Evolutionary conservation across 2,888 invertebrate genomes (phyloP).

Genomic region (Pseudanteris insignis): DNA sequence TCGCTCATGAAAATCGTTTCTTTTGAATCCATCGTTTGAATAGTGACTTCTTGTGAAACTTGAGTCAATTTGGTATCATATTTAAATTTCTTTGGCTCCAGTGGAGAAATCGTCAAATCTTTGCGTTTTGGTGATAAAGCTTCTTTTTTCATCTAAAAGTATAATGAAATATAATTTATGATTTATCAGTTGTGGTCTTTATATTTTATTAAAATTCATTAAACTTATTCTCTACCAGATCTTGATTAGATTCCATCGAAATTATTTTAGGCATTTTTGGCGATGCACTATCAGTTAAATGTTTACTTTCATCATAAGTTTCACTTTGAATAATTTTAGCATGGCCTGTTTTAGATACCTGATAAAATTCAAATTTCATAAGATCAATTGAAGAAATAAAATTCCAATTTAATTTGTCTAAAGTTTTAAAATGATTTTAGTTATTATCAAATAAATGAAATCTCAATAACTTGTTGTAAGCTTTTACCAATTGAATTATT

Average conservation of each 20-base stretch:
- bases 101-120: conserved; percentile 57
- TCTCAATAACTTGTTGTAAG: no score
- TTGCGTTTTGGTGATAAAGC: conserved; percentile 57
- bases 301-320: conserved; percentile 46
- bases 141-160: conserved; percentile 5
- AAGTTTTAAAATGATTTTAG: no score
- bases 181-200: no score
- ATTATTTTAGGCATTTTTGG: conserved; percentile 56
- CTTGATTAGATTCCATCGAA: no score
- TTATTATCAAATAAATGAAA: no score
- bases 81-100: conserved; percentile 61
- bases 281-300: conserved; percentile 6
- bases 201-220: no score
- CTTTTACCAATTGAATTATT: no score
- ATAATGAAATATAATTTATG: no score
- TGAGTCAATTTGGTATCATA: conserved; percentile 58
- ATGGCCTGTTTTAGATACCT: conserved; percentile 61
- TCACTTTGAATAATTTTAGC: conserved; percentile 59
- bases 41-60: conserved; percentile 61
- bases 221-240: no score
- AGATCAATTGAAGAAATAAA: no score
- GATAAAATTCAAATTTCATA: conserved; percentile 17
- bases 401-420: no score
- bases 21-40: conserved; percentile 57
- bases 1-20: conserved; percentile 52